Evolutionary conservation across 2,113 vertebrate species (phyloP).

Genomic region (Dicaeum eximium): DNA sequence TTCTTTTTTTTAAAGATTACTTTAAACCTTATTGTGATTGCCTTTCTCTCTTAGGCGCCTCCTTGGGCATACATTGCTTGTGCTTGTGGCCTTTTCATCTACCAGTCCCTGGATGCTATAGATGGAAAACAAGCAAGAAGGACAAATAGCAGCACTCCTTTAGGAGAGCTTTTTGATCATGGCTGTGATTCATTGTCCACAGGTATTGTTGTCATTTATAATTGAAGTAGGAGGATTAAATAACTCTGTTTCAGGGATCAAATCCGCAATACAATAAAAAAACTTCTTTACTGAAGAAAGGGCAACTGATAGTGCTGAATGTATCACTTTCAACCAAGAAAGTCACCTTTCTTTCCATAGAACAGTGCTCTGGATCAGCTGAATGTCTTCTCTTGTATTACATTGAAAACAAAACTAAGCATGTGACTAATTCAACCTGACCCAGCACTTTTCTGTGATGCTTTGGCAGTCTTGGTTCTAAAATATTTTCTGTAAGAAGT

Average conservation of each 20-base stretch:
- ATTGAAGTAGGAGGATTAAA: not conserved
- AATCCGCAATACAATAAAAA: not conserved
- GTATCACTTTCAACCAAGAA: not conserved
- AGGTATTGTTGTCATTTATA: conserved; percentile 72
- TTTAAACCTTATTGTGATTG: not conserved
- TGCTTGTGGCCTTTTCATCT: conserved; percentile 92
- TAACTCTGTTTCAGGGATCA: not conserved
- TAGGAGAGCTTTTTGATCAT: conserved; percentile 98
- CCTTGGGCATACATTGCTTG: conserved; percentile 94
- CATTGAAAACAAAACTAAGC: not conserved
- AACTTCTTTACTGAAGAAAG: not conserved
- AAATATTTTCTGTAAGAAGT: not conserved
- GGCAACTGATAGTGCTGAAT: not conserved
- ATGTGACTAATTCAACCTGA: not conserved
- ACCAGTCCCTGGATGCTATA: conserved; percentile 97
- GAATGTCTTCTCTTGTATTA: not conserved
- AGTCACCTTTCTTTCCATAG: not conserved
- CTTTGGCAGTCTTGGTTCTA: not conserved
- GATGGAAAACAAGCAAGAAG: conserved; percentile 97
- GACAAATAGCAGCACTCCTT: conserved; percentile 93
- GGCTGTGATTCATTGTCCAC: conserved; percentile 98
- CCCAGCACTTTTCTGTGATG: not conserved
- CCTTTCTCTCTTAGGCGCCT: conserved; percentile 81
- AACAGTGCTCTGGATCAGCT: not conserved
- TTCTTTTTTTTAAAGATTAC: not conserved